Base-by-base conservation (phyloP, 2,797 vertebrate genomes). In the Acomys russatus region DNA sequence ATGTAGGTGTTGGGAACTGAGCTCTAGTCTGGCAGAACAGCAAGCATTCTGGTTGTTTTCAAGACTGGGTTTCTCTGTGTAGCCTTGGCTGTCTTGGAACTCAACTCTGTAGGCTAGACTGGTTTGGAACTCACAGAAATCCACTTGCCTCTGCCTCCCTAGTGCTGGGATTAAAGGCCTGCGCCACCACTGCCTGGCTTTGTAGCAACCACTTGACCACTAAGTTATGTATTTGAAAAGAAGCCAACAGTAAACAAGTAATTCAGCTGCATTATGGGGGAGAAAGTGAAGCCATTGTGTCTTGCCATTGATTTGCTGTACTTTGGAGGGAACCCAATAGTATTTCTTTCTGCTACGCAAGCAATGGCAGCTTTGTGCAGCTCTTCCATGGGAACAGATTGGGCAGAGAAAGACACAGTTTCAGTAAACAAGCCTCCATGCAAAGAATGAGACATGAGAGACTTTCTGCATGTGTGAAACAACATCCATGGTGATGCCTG, bases 261-360 rank as follows among this genome's bases (percentile, higher is more conserved):
- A 30, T 91, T 3, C 4, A 28, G 4, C 35, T 59, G 0, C 93
- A 14, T 88, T 49, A 25, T 17, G 18, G 30, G 68, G 56, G 70
- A 84, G 28, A 66, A 38, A 85, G 38, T 59, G 15, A 93, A 90
- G 49, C 44, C 20, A 22, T 9, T 80, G 4, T 83, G 11, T n/a
- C 30, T 18, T 83, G 35, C 68, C 0, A 1, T n/a, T 9, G 44
- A 10, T 71, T 87, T 90, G 66, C 33, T 38, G 70, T 49, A 30
- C 30, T 94, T 91, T 88, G 73, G n/a, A 94, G 49, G n/a, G 82
- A 77, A 56, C 63, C 70, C 18, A 73, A 73, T 56, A 85, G 7
- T 86, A 70, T 51, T 85, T 92, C 35, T 90, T 78, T 66, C 17
- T 77, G 25, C 51, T 70, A 0, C 6, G 33, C n/a, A 56, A 56